Base-by-base conservation (phyloP, 1,140 invertebrate species). In the Ridgeia piscesae region DNA sequence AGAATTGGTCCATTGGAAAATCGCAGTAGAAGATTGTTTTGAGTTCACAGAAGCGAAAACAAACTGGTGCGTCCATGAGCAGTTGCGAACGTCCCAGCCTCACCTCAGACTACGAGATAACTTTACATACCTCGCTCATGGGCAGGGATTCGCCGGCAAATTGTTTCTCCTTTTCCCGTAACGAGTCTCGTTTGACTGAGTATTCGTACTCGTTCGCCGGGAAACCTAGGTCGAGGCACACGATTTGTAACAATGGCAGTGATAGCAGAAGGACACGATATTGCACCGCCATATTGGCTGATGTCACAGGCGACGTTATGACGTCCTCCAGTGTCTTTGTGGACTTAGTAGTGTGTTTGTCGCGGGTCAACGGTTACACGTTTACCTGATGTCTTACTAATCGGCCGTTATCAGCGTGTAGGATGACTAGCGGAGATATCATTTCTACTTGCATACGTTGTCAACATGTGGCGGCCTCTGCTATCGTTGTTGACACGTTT, bases 181-280 rank as follows among this genome's bases (percentile, higher is more conserved):
- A 35, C 89, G 1, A 8, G 89, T 90, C 89, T 90, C 89, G 17
- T 35, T 35, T 34, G 4, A 90, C 2, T 17, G 89, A 90, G 35
- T 90, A 90, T 90, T 90, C 89, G 35, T 90, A 90, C 35, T 90
- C 89, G 89, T 90, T 90, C 17, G 89, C n/a, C 17, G 89, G 89
- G n/a, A 90, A 90, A 2, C 58, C 58, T 2, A 77, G 27, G 58
- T 77, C 14, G 58, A 27, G 11, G 17, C 58, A 77, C 2, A 27
- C 27, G 58, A 77, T 21, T 77, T 77, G 17, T 21, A 77, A 31
- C 58, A 77, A 21, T 21, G 58, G 58, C 58, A 77, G 8, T 21
- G 27, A 17, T 77, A 21, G 58, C 58, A 77, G 58, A 1, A 77
- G 17, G 27, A 21, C 58, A 77, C 0, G 27, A 77, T 77, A 31